A percentile compares a stretch with the other conserved stretches of the same genome.
Conservation (phyloP, 2,113 vertebrate species). For the Elephas maximus region DNA sequence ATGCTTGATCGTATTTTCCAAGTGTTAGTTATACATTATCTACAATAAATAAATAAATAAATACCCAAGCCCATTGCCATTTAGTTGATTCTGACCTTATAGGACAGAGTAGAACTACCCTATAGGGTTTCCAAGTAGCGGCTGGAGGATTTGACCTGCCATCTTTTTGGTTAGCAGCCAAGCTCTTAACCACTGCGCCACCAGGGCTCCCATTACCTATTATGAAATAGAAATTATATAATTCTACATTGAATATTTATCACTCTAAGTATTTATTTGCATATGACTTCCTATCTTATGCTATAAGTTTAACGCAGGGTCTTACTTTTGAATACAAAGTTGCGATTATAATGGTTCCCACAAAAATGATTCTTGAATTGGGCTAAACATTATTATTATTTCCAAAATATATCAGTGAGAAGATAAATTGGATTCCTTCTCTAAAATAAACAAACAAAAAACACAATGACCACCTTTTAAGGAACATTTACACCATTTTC, state of each 20-base stretch:
- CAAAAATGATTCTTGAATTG: neutral
- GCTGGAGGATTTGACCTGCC: no score
- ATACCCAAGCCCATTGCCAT: no score
- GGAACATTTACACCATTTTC: neutral
- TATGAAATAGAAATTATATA: constrained; percentile 48
- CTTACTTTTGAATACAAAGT: neutral
- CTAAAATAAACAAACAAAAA: neutral
- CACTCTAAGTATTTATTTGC: constrained; percentile 59
- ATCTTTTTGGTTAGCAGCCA: no score
- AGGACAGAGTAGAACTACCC: no score
- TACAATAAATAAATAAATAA: neutral
- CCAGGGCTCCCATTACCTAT: no score
- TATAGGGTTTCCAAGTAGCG: no score
- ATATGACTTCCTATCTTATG: constrained; percentile 22
- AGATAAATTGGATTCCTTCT: neutral
- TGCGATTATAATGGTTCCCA: neutral
- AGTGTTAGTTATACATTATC: constrained; percentile 67
- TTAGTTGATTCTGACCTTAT: no score
- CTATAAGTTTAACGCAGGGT: constrained; percentile 7
- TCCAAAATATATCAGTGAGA: neutral
- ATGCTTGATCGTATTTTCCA: constrained; percentile 71
- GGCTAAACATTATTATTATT: neutral
- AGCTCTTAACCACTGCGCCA: no score
- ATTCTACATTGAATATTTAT: constrained; percentile 69
- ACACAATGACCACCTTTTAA: neutral